Evolutionary conservation across 2,888 invertebrate genomes (phyloP).

Genomic region (Drosophila birchii): DNA sequence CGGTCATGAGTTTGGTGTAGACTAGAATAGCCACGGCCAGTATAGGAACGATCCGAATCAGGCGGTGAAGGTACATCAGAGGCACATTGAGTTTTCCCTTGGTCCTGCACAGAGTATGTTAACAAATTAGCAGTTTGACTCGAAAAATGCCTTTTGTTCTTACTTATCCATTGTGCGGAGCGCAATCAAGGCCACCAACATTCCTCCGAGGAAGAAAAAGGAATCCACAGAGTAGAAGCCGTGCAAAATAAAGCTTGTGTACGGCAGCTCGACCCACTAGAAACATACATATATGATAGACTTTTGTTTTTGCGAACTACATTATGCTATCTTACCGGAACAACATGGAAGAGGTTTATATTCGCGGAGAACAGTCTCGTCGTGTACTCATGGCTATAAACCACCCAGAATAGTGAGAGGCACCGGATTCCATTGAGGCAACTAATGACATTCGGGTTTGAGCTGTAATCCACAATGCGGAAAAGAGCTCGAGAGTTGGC

Average conservation of each 20-base stretch:
- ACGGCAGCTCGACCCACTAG: slow-evolving; percentile 8
- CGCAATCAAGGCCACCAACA: slow-evolving; percentile 4
- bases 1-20: slow-evolving; percentile 6
- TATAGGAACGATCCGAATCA: slow-evolving; percentile 7
- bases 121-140: not conserved
- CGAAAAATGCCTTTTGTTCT: not conserved
- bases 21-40: slow-evolving; percentile 15
- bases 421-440: slow-evolving; percentile 83
- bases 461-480: slow-evolving; percentile 36
- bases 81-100: slow-evolving; percentile 17
- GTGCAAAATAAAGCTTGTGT: slow-evolving; percentile 3
- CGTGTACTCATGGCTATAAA: slow-evolving; percentile 73
- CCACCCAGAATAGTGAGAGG: slow-evolving; percentile 83
- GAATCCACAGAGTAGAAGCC: slow-evolving; percentile 21
- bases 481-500: slow-evolving; percentile 62
- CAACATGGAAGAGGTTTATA: slow-evolving; percentile 48
- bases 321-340: slow-evolving; percentile 36
- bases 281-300: not conserved
- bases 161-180: slow-evolving; percentile 19
- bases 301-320: not conserved
- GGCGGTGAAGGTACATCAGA: slow-evolving; percentile 12
- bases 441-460: slow-evolving; percentile 69
- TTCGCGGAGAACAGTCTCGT: slow-evolving; percentile 6
- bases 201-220: slow-evolving; percentile 9
- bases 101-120: not conserved